These are phyloP conservation scores for Mechanitis messenoides DNA, from an alignment of 2,888 invertebrate genomes.

Conservation along the genomic window DNA sequence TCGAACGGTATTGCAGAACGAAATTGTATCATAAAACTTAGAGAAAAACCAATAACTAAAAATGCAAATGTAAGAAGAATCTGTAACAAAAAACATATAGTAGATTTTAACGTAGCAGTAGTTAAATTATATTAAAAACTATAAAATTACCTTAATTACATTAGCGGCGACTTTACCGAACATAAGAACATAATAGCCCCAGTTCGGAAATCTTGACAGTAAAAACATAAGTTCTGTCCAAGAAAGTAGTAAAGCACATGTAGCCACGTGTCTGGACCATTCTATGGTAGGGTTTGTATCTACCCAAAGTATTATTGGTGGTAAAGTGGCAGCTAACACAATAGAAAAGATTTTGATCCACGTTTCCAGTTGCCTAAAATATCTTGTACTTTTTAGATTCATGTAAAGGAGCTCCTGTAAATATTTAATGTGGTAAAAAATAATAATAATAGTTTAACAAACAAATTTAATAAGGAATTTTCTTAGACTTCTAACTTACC, in stretches of 20 bases:
- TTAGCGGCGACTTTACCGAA: conserved; percentile 77
- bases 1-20: conserved; percentile 68
- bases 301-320: conserved; percentile 46
- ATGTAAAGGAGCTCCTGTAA: conserved; percentile 73
- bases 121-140: conserved; percentile 4
- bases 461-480: too few species aligned
- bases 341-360: conserved; percentile 75
- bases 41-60: conserved; percentile 73
- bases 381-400: conserved; percentile 66
- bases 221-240: conserved; percentile 78
- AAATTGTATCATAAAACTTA: conserved; percentile 77
- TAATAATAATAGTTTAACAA: too few species aligned
- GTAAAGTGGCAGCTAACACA: conserved; percentile 59
- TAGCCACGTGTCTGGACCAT: conserved; percentile 72
- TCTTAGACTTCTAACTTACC: conserved; percentile 42
- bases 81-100: conserved; percentile 45
- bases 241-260: conserved; percentile 68
- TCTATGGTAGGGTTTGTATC: conserved; percentile 40
- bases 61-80: conserved; percentile 68
- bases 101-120: not conserved
- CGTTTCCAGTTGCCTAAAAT: conserved; percentile 73
- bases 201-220: conserved; percentile 73
- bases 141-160: conserved; percentile 66
- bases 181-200: conserved; percentile 78
- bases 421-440: not conserved